phyloP scores from a whole-genome alignment of 1,140 invertebrate genomes.

The Xylocopa sonorina region DNA sequence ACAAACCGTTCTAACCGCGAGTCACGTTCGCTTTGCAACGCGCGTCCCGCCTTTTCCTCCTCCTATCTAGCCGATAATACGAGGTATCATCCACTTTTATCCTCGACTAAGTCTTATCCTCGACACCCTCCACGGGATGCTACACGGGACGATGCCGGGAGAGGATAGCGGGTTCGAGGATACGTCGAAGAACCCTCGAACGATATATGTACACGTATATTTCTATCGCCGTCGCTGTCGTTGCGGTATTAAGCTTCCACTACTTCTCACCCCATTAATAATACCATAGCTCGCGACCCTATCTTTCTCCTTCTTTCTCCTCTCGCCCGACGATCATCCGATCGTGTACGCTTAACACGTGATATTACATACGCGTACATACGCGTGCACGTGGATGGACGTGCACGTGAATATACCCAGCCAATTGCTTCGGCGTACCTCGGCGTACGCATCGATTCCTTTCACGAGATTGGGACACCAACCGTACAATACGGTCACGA shows the following conservation, averaged over 20 bases:
- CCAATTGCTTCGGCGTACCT: conserved; percentile 4
- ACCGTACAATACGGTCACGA: not conserved
- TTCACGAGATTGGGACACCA: conserved; percentile 23
- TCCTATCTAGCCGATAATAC: not conserved
- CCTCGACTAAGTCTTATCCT: conserved; percentile 31
- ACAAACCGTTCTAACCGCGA: conserved; percentile 1
- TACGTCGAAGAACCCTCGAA: conserved; percentile 61
- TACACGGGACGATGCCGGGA: too few relatives aligned
- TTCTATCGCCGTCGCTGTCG: conserved; percentile 70
- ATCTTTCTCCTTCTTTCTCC: not conserved
- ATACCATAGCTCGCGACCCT: too few relatives aligned
- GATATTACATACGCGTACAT: too few relatives aligned
- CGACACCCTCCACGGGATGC: too few relatives aligned
- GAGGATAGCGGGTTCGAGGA: conserved; percentile 38
- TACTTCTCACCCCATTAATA: conserved; percentile 55
- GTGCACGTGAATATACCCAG: not conserved
- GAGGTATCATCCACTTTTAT: conserved; percentile 25
- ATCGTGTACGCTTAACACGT: too few relatives aligned
- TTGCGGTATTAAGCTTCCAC: conserved; percentile 70
- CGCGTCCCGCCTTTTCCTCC: not conserved
- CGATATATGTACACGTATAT: conserved; percentile 72
- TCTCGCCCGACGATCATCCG: not conserved
- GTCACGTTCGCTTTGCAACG: too few relatives aligned
- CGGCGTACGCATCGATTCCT: conserved; percentile 24
- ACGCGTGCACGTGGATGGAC: too few relatives aligned